phyloP scores from a whole-genome alignment of 2,797 vertebrate species.

The Sebastes kiyomatsui region DNA sequence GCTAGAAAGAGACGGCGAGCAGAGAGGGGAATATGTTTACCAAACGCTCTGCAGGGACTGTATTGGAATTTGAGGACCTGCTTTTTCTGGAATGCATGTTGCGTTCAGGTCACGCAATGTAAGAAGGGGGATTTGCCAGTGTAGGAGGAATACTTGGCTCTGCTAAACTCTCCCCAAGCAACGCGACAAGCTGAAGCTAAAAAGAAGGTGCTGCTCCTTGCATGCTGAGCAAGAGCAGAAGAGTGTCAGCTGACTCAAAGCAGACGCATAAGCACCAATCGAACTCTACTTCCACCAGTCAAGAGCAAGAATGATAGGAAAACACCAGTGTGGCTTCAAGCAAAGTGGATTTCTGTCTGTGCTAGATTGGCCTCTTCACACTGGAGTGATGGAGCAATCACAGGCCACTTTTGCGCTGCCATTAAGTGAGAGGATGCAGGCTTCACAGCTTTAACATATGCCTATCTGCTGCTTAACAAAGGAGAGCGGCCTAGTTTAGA shows the following conservation, averaged over 20 bases:
- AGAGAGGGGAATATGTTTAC: conserved; percentile 62
- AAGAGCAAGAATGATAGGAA: conserved; percentile 20
- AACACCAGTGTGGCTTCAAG: conserved; percentile 40
- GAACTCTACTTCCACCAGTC: conserved; percentile 41
- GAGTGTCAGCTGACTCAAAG: conserved; percentile 55
- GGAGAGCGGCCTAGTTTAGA: conserved; percentile 17
- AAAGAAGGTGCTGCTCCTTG: conserved; percentile 37
- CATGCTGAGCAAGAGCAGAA: conserved; percentile 29
- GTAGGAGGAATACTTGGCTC: conserved; percentile 63
- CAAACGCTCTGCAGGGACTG: conserved; percentile 69
- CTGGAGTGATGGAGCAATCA: conserved; percentile 55
- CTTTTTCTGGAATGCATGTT: conserved; percentile 69
- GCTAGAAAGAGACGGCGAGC: conserved; percentile 36
- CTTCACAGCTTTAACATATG: conserved; percentile 31
- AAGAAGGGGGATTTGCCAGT: conserved; percentile 57
- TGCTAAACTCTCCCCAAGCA: conserved; percentile 30
- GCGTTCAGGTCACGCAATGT: conserved; percentile 72
- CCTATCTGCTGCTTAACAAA: conserved; percentile 37
- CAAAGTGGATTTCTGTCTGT: conserved; percentile 51
- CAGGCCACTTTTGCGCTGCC: conserved; percentile 26
- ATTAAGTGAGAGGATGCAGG: conserved; percentile 46
- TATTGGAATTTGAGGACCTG: conserved; percentile 70
- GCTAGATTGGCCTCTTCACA: conserved; percentile 49
- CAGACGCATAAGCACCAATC: conserved; percentile 36
- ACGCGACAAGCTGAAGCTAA: conserved; percentile 40